Evolutionary conservation across 2,113 vertebrate genomes (phyloP).

Genomic region (Canis aureus): DNA sequence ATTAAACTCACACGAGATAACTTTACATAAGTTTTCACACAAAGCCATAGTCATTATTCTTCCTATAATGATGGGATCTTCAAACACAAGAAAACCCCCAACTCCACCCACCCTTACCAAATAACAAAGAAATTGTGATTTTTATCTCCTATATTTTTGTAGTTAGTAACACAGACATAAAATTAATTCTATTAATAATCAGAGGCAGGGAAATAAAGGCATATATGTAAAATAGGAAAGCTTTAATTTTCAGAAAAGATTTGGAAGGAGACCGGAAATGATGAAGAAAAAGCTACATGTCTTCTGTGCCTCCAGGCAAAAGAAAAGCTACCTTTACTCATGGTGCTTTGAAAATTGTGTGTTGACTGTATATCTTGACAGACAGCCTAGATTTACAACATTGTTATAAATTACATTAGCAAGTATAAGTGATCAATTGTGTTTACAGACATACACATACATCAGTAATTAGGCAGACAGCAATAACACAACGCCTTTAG

Average conservation of each 20-base stretch:
- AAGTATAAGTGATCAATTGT: not conserved
- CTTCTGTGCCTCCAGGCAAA: not conserved
- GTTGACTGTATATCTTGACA: not conserved
- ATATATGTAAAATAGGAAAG: not conserved
- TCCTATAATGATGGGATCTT: constrained; percentile 1
- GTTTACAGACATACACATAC: not conserved
- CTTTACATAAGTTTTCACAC: constrained; percentile 15
- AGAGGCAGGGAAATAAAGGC: not conserved
- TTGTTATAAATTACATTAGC: not conserved
- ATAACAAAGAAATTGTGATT: constrained; percentile 2
- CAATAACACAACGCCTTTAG: not conserved
- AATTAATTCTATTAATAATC: not conserved
- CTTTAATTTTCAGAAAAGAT: constrained; percentile 40
- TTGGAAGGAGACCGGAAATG: not conserved
- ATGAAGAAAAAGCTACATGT: not conserved
- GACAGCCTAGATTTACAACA: not conserved
- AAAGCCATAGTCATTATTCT: constrained; percentile 25
- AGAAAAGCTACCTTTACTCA: not conserved
- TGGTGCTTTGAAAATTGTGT: not conserved
- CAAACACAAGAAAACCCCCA: not conserved
- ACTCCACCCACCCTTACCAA: not conserved
- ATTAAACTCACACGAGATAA: not conserved
- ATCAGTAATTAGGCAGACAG: not conserved
- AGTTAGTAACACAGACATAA: not conserved
- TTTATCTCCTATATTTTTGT: not conserved